phyloP scores from a whole-genome alignment of 2,888 invertebrate genomes.

The Poecilus cupreus region DNA sequence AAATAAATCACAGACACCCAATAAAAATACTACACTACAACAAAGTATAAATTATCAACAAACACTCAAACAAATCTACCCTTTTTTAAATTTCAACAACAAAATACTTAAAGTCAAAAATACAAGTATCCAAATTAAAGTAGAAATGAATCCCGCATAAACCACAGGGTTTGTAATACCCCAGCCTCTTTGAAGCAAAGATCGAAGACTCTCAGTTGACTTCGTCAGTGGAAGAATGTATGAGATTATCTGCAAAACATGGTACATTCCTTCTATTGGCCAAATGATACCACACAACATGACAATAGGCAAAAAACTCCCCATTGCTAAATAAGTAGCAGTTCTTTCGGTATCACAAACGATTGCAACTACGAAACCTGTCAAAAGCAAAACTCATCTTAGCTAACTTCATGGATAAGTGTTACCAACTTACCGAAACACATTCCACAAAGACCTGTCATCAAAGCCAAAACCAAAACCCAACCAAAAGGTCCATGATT shows the following conservation, averaged over 20 bases:
- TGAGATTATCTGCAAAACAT: conserved; percentile 72
- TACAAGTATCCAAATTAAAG: conserved; percentile 85
- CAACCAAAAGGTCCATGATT: conserved; percentile 84
- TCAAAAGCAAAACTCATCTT: background rate
- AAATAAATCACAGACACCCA: too few species aligned
- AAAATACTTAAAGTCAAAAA: conserved; percentile 85
- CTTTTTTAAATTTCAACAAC: conserved; percentile 89
- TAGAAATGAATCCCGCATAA: conserved; percentile 88
- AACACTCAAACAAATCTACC: conserved; percentile 71
- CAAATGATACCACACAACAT: conserved; percentile 73
- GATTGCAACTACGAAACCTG: conserved; percentile 89
- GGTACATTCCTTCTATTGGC: conserved; percentile 78
- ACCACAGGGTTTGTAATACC: conserved; percentile 81
- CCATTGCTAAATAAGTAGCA: conserved; percentile 89
- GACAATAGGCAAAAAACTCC: conserved; percentile 89
- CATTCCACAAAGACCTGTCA: conserved; percentile 95
- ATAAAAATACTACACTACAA: too few species aligned
- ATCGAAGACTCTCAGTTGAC: conserved; percentile 90
- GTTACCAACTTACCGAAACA: conserved; percentile 89
- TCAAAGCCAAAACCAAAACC: conserved; percentile 84
- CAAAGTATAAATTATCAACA: background rate
- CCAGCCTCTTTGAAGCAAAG: conserved; percentile 91
- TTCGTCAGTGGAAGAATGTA: conserved; percentile 84
- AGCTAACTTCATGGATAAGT: too few species aligned
- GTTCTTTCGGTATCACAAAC: conserved; percentile 88